Base-by-base conservation (phyloP, 2,113 vertebrate genomes). In the Tetraodon nigroviridis region DNA sequence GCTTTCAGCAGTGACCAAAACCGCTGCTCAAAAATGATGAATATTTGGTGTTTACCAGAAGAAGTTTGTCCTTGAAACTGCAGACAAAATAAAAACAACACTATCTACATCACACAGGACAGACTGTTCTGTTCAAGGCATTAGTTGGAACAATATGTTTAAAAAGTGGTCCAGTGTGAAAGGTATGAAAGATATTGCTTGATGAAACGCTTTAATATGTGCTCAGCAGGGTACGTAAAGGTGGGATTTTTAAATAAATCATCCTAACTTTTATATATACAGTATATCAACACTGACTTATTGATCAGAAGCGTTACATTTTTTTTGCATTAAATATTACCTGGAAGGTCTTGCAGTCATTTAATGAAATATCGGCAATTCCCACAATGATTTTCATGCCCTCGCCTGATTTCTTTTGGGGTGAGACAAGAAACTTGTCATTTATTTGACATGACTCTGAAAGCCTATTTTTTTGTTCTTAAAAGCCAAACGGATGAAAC, bases 241-340 rank as follows among this genome's bases (percentile, higher is more conserved):
- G 57, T 27, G 62, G 54, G 8, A 37, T 8, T 37, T 71, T 58
- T 20, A 24, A 47, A 58, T 37, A 67, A 19, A 21, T 57, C 56
- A 52, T 48, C 4, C 44, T 24, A 58, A 20, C 61, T 66, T 60
- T 22, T 16, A 12, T 49, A 57, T 64, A 11, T 50, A 71, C 62
- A 64, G 61, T 4, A 45, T 42, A 47, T n/a, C 42, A 58, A 57
- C 32, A 18, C 57, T 24, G 16, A 1, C 64, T 78, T 78, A 80
- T 76, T 76, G 71, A 86, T 78, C 53, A 52, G 29, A 63, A 49
- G 18, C 61, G 61, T 80, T 81, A 58, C 64, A 70, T 74, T 40
- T 62, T 32, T 81, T 40, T 72, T 60, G 63, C 67, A 68, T 86
- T 54, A 68, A 77, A 76, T 58, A 71, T 81, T 59, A 78, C 56